These are phyloP conservation scores for Galaxea fascicularis DNA, from an alignment of 92 coral and sea anemone genomes.

Conservation along the genomic window DNA sequence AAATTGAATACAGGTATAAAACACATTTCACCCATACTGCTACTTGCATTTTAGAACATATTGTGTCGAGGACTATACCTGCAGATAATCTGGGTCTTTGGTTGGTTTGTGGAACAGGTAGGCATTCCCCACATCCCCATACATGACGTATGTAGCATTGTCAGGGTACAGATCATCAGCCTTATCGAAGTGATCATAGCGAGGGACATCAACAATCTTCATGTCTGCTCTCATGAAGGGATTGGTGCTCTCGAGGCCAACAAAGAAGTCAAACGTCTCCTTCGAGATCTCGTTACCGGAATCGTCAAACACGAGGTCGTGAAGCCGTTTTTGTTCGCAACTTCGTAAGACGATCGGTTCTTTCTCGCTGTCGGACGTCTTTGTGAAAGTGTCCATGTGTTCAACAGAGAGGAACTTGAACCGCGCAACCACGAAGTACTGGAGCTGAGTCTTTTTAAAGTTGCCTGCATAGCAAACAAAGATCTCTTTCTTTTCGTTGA, in stretches of 20 bases:
- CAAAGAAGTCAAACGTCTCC: conserved; percentile 36
- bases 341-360: conserved; percentile 41
- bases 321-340: conserved; percentile 44
- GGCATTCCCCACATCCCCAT: conserved; percentile 55
- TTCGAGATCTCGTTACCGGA: neutral
- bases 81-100: conserved; percentile 61
- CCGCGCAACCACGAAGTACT: conserved; percentile 57
- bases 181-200: conserved; percentile 69
- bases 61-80: conserved; percentile 27
- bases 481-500: conserved; percentile 38
- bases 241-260: conserved; percentile 13
- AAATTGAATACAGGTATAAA: no score
- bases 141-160: conserved; percentile 59
- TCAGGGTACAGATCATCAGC: conserved; percentile 58
- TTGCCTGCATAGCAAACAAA: conserved; percentile 59
- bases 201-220: conserved; percentile 60
- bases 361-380: neutral
- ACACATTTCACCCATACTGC: no score
- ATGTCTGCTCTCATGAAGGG: conserved; percentile 62
- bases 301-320: conserved; percentile 64
- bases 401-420: conserved; percentile 37
- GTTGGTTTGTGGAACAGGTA: conserved; percentile 64
- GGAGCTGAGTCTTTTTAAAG: conserved; percentile 48
- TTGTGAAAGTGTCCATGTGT: conserved; percentile 34
- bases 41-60: no score